Base-by-base conservation (phyloP, 2,888 invertebrate species). In the Microplitis deprimator region DNA sequence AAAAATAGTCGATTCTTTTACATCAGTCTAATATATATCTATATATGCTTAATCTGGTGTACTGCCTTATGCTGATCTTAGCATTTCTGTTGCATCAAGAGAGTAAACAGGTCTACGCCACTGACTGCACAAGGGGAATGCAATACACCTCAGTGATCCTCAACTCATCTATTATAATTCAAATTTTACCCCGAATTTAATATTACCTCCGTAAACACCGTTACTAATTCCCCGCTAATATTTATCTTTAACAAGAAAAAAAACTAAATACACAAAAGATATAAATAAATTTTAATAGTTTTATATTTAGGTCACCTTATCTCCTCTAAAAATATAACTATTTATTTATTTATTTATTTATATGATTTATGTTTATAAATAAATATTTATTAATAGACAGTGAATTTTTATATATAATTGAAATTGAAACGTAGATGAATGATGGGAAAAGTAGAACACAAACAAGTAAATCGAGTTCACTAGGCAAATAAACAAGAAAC, bases 71-170 rank as follows among this genome's bases (percentile, higher is more conserved):
- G 71, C 64, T 68, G 68, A 73, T 73, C 77, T 65, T 77, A 65
- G 69, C 65, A 75, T 74, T 80, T 75, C 81, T 84, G 82, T 84
- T 82, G 78, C 78, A 81, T 76, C 61, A 74, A 76, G 79, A 81
- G 82, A 84, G 82, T 82, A 81, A 85, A 85, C 83, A 85, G 83
- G 83, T 73, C 86, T 84, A 84, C 85, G 86, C 86, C 85, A 85
- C 80, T 85, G 86, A 83, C 82, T 84, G 83, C 84, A 84, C 82
- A 85, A 85, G 84, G 84, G 83, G 85, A 85, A 85, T 83, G 85
- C 83, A 81, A 83, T 81, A 81, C 77, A 79, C 73, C 64, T 79
- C 86, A 86, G 86, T 81, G 86, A 76, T 80, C 79, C 86, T 86
- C 86, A 86, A 79, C 80, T 85, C 84, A 67, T 78, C 79, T 67